These are phyloP conservation scores for Dynastes maya DNA, from an alignment of 2,888 invertebrate genomes.

Conservation along the genomic window DNA sequence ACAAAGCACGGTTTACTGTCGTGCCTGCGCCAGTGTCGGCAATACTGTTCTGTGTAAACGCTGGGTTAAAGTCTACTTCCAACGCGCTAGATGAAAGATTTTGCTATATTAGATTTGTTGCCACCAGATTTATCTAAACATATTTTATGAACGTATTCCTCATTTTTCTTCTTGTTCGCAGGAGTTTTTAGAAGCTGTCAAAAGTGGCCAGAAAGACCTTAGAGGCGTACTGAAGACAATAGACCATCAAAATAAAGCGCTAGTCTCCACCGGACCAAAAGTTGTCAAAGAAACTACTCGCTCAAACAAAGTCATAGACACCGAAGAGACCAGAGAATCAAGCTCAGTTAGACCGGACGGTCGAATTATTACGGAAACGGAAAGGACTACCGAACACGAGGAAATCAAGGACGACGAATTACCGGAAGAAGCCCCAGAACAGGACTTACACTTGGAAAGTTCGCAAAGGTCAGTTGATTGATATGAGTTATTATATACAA, in stretches of 20 bases:
- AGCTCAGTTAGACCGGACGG: conserved; percentile 87
- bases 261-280: conserved; percentile 80
- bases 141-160: no score
- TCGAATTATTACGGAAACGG: conserved; percentile 88
- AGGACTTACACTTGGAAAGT: conserved; percentile 71
- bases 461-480: conserved; percentile 65
- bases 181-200: conserved; percentile 84
- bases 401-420: conserved; percentile 86
- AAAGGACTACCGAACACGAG: conserved; percentile 88
- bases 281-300: conserved; percentile 84
- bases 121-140: no score
- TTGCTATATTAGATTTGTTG: no score
- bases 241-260: conserved; percentile 74
- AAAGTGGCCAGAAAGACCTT: conserved; percentile 78
- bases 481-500: not conserved
- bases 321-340: conserved; percentile 86
- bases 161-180: conserved; percentile 70
- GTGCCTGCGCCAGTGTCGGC: no score
- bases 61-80: no score
- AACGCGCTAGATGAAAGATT: no score
- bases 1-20: no score
- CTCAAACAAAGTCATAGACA: conserved; percentile 87
- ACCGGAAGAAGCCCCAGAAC: conserved; percentile 74
- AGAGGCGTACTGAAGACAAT: conserved; percentile 78
- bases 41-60: no score